phyloP scores from a whole-genome alignment of 2,888 invertebrate species.

The Ochropacha duplaris region DNA sequence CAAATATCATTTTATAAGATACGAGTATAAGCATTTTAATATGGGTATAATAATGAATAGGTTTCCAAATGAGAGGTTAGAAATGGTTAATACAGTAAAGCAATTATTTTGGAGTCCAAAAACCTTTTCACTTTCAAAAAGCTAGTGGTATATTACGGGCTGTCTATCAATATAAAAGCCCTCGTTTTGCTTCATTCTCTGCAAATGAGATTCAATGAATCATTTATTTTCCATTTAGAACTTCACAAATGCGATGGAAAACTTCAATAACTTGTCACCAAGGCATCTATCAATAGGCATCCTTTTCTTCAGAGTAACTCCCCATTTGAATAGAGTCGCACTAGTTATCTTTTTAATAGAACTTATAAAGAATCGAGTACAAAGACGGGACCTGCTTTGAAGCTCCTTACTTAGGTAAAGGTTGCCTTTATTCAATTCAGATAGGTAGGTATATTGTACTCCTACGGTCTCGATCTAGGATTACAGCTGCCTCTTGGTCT shows the following conservation, averaged over 20 bases:
- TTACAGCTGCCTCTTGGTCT: background rate
- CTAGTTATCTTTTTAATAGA: conserved; percentile 39
- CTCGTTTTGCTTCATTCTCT: background rate
- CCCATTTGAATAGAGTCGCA: conserved; percentile 29
- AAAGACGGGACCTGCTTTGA: conserved; percentile 16
- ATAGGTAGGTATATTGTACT: background rate
- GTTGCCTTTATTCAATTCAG: conserved; percentile 9
- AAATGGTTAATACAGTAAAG: background rate
- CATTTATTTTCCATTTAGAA: conserved; percentile 1
- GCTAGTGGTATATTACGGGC: background rate
- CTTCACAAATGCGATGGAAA: conserved; percentile 6
- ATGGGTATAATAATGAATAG: no score
- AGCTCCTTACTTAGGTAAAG: conserved; percentile 10
- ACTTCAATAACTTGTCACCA: conserved; percentile 19
- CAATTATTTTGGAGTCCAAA: background rate
- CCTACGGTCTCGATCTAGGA: background rate
- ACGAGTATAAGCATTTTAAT: no score
- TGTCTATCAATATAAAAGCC: background rate
- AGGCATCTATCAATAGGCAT: conserved; percentile 16
- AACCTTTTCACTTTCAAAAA: background rate
- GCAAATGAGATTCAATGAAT: conserved; percentile 2
- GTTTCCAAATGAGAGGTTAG: no score
- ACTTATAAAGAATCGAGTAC: conserved; percentile 33
- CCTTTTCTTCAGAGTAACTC: conserved; percentile 14
- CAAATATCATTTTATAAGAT: no score